phyloP scores from a whole-genome alignment of 1,140 invertebrate genomes.

The Calephelis virginiensis region DNA sequence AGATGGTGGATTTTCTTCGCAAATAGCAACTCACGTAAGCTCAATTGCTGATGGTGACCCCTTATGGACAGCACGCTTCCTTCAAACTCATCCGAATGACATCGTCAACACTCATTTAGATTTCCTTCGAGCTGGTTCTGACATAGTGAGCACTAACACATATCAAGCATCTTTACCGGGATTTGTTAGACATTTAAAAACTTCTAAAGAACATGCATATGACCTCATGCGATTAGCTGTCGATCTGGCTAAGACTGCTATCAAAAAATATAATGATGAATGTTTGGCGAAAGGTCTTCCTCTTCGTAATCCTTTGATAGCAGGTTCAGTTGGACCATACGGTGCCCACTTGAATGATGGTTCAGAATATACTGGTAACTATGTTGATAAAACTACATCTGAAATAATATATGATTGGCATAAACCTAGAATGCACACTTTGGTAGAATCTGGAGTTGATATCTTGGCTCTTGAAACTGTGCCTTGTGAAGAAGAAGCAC shows the following conservation, averaged over 20 bases:
- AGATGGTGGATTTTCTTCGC: slow-evolving; percentile 89
- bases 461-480: slow-evolving; percentile 93
- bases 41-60: slow-evolving; percentile 84
- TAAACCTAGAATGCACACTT: slow-evolving; percentile 84
- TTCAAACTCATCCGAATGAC: slow-evolving; percentile 83
- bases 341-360: slow-evolving; percentile 91
- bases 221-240: slow-evolving; percentile 85
- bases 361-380: slow-evolving; percentile 93
- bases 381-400: slow-evolving; percentile 82
- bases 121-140: slow-evolving; percentile 88
- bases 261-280: slow-evolving; percentile 78
- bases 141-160: slow-evolving; percentile 91
- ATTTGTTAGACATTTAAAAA: slow-evolving; percentile 84
- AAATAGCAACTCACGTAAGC: slow-evolving; percentile 83
- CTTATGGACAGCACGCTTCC: slow-evolving; percentile 88
- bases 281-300: slow-evolving; percentile 38
- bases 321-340: slow-evolving; percentile 94
- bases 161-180: slow-evolving; percentile 92
- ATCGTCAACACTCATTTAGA: slow-evolving; percentile 88
- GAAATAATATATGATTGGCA: slow-evolving; percentile 88
- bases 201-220: slow-evolving; percentile 81
- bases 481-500: slow-evolving; percentile 88
- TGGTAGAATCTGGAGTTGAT: slow-evolving; percentile 88
- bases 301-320: slow-evolving; percentile 77
- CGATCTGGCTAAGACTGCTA: slow-evolving; percentile 81